Evolutionary conservation across 2,888 invertebrate genomes (phyloP).

Genomic region (Dicyrtomina minuta): DNA sequence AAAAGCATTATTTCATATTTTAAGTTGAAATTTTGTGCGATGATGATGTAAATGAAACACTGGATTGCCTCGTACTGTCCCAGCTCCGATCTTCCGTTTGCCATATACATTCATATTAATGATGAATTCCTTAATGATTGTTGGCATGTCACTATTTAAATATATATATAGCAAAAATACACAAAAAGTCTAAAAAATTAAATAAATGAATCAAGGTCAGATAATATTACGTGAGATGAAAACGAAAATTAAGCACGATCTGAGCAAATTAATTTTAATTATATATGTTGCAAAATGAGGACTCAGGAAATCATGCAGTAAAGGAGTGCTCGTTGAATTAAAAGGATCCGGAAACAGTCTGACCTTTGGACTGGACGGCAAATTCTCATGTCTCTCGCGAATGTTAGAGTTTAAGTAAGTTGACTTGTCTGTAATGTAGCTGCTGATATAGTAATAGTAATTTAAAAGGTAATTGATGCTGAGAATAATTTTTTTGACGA

Average conservation of each 20-base stretch:
- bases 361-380: neutral
- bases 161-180: no score
- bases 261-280: neutral
- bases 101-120: no score
- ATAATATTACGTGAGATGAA: no score
- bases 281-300: neutral
- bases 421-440: neutral
- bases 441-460: neutral
- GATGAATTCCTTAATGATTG: no score
- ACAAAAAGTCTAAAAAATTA: no score
- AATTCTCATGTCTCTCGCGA: neutral
- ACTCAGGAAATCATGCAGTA: slow-evolving; percentile 6
- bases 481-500: neutral
- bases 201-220: no score
- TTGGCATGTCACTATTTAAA: no score
- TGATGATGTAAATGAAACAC: no score
- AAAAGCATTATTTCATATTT: no score
- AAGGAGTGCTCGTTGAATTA: neutral
- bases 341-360: slow-evolving; percentile 6
- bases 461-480: neutral
- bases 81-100: no score
- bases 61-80: no score
- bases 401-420: neutral
- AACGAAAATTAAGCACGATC: neutral
- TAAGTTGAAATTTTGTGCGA: no score